Conservation (phyloP, 2,113 vertebrate genomes). For the Pimephales promelas region DNA sequence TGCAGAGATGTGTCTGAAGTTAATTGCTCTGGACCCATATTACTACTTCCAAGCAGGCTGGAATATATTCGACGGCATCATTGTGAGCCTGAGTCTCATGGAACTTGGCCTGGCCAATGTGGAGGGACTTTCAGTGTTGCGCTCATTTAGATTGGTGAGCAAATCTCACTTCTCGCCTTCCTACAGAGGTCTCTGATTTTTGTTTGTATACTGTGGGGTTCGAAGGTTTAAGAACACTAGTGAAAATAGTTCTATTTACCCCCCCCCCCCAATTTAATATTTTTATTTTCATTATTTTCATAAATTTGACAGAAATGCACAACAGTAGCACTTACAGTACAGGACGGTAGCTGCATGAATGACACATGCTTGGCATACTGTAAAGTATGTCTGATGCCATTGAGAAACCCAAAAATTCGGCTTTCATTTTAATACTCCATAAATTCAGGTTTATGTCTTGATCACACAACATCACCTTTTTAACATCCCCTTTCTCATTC, state of each 20-base stretch:
- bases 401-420: neutral
- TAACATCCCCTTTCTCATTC: neutral
- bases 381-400: neutral
- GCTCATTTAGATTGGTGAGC: constrained; percentile 96
- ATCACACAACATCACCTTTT: neutral
- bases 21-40: constrained; percentile 95
- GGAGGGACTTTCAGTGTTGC: constrained; percentile 92
- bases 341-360: neutral
- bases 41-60: constrained; percentile 98
- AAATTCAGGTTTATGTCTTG: neutral
- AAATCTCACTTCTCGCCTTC: neutral
- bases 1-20: constrained; percentile 97
- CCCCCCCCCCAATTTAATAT: neutral
- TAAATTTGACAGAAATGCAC: neutral
- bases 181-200: too few species aligned
- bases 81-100: constrained; percentile 96
- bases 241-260: neutral
- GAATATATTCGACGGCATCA: constrained; percentile 98
- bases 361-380: neutral
- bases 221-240: neutral
- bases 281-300: neutral
- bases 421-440: neutral
- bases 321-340: neutral
- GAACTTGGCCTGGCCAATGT: constrained; percentile 94
- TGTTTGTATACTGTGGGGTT: neutral